Evolutionary conservation across 2,888 invertebrate genomes (phyloP).

Genomic region (Polyommatus iphigenia): DNA sequence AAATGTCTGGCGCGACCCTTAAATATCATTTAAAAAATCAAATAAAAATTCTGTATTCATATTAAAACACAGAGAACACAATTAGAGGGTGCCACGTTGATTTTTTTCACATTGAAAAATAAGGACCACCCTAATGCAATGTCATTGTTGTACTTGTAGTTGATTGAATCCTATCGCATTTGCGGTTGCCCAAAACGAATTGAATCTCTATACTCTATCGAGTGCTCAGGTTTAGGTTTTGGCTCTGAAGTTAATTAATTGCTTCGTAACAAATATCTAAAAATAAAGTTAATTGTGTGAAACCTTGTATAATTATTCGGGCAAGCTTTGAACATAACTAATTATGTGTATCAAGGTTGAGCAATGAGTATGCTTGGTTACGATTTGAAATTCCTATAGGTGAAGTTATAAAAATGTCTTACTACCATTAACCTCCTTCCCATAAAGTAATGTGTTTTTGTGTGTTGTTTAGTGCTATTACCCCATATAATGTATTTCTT

Average conservation of each 20-base stretch:
- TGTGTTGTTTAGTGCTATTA: background rate
- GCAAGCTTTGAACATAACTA: background rate
- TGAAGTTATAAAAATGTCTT: background rate
- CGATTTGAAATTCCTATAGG: background rate
- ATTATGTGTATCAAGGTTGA: slow-evolving; percentile 29
- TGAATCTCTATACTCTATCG: background rate
- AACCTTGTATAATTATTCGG: slow-evolving; percentile 34
- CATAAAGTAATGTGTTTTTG: background rate
- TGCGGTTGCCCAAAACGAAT: background rate
- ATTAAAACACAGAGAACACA: too few relatives aligned
- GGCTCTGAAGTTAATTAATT: background rate
- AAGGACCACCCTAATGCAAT: too few relatives aligned
- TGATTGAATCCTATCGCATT: background rate
- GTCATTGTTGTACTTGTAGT: too few relatives aligned
- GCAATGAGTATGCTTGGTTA: background rate
- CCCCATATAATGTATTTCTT: background rate
- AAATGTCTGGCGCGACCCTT: too few relatives aligned
- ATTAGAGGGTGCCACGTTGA: too few relatives aligned
- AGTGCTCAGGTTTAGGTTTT: background rate
- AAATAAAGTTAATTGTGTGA: slow-evolving; percentile 38
- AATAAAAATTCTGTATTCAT: too few relatives aligned
- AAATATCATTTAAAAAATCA: too few relatives aligned
- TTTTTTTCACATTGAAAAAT: too few relatives aligned
- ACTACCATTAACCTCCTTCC: slow-evolving; percentile 39
- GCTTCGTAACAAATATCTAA: background rate